Conservation (phyloP, 2,888 invertebrate genomes). For the Priocnemis perturbator region DNA sequence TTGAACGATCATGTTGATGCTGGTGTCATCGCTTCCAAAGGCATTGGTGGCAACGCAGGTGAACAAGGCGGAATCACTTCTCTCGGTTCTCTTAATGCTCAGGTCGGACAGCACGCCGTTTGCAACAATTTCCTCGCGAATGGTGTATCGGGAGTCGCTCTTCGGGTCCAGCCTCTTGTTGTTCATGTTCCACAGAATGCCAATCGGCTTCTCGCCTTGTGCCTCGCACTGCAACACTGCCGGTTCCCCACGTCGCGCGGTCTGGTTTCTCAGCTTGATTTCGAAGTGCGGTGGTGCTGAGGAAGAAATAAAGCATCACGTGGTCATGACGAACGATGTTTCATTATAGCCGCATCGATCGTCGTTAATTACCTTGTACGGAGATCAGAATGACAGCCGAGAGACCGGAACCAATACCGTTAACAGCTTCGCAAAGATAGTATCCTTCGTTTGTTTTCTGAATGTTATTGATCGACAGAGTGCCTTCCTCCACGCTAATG, state of each 20-base stretch:
- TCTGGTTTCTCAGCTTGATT: constrained; percentile 93
- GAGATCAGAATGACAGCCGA: constrained; percentile 96
- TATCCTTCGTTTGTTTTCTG: constrained; percentile 96
- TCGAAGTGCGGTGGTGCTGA: constrained; percentile 94
- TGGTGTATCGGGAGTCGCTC: constrained; percentile 90
- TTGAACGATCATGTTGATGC: constrained; percentile 96
- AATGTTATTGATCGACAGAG: constrained; percentile 91
- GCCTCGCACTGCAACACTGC: constrained; percentile 94
- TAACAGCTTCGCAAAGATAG: constrained; percentile 96
- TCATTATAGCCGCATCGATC: no score
- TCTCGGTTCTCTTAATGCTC: constrained; percentile 92
- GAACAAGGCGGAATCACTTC: constrained; percentile 91
- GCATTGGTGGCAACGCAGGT: constrained; percentile 96
- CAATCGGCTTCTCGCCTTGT: constrained; percentile 95
- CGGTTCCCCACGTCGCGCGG: constrained; percentile 92
- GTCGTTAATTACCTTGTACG: constrained; percentile 85
- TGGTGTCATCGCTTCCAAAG: constrained; percentile 95
- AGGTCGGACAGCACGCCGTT: constrained; percentile 92
- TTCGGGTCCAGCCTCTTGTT: constrained; percentile 94
- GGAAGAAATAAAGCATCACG: no score
- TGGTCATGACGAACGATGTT: no score
- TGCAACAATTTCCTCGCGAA: constrained; percentile 90
- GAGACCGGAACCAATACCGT: constrained; percentile 95
- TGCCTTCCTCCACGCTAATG: constrained; percentile 96
- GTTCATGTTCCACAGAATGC: constrained; percentile 96